Conservation (phyloP, 2,888 invertebrate species). For the Caenorhabditis macrosperma region DNA sequence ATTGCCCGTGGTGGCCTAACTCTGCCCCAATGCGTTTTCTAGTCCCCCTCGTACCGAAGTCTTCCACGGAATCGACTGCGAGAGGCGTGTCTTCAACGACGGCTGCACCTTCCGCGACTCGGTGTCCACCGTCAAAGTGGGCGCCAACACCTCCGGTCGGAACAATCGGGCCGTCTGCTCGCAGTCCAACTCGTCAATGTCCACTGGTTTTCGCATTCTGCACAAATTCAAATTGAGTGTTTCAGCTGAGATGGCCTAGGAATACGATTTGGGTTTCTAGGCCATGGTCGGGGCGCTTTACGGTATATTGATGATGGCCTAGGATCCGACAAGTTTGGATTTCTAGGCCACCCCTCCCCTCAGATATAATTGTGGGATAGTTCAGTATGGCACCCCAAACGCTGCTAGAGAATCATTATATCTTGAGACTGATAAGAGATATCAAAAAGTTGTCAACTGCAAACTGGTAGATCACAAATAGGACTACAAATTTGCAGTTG, state of each 20-base stretch:
- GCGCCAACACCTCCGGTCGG: conserved; percentile 68
- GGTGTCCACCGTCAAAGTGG: conserved; percentile 64
- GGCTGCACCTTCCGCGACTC: conserved; percentile 69
- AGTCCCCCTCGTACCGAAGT: conserved; percentile 56
- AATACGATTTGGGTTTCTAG: not conserved
- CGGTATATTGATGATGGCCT: too few relatives aligned
- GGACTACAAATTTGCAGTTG: too few relatives aligned
- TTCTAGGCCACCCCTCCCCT: conserved; percentile 4
- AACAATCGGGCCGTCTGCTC: conserved; percentile 68
- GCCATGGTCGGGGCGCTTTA: not conserved
- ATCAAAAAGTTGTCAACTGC: too few relatives aligned
- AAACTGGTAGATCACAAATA: too few relatives aligned
- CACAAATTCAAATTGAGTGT: not conserved
- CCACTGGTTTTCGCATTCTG: conserved; percentile 64
- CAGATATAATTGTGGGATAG: too few relatives aligned
- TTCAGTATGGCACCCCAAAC: too few relatives aligned
- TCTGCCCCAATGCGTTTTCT: not conserved
- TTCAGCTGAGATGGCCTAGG: too few relatives aligned
- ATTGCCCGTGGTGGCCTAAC: not conserved
- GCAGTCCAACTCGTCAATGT: conserved; percentile 67
- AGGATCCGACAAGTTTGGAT: not conserved
- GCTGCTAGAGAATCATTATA: too few relatives aligned
- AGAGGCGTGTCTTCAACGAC: conserved; percentile 63
- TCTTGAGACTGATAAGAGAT: too few relatives aligned
- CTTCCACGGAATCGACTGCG: conserved; percentile 70